phyloP scores from a whole-genome alignment of 2,113 vertebrate species.

The Oostethus manadensis region DNA sequence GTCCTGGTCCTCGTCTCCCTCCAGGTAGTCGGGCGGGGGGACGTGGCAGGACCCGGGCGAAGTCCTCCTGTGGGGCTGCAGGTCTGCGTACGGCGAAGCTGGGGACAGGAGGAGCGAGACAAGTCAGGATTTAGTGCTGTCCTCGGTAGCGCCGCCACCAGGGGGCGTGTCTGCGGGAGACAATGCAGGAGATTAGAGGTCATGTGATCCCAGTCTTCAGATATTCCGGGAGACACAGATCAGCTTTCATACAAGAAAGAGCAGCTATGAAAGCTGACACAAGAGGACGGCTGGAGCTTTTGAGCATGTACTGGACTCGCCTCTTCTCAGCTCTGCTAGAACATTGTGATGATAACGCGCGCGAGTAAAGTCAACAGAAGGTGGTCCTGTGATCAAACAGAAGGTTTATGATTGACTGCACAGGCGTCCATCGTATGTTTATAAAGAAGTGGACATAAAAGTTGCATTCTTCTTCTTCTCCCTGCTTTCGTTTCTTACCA shows the following conservation, averaged over 20 bases:
- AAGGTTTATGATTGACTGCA: too few species aligned
- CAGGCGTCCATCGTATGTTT: too few species aligned
- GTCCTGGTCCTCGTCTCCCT: constrained; percentile 28
- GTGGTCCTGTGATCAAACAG: too few species aligned
- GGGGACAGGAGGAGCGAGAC: not conserved
- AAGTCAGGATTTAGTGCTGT: not conserved
- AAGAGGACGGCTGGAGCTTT: too few species aligned
- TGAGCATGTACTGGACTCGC: too few species aligned
- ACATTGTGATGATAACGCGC: too few species aligned
- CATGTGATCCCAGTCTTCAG: constrained; percentile 50
- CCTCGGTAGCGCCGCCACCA: not conserved
- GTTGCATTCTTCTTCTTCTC: too few species aligned
- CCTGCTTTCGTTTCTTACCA: too few species aligned
- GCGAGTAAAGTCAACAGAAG: too few species aligned
- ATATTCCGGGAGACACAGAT: constrained; percentile 57
- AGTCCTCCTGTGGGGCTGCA: constrained; percentile 30
- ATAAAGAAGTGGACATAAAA: too few species aligned
- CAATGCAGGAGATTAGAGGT: constrained; percentile 37
- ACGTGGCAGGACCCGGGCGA: constrained; percentile 15
- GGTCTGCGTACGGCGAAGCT: constrained; percentile 36
- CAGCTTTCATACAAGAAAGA: constrained; percentile 66
- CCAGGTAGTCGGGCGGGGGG: constrained; percentile 26
- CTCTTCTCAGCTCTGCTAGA: too few species aligned
- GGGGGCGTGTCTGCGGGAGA: constrained; percentile 5
- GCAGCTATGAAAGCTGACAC: constrained; percentile 60